These are phyloP conservation scores for Drosophila suboccidentalis DNA, from an alignment of 2,888 invertebrate genomes.

Conservation along the genomic window DNA sequence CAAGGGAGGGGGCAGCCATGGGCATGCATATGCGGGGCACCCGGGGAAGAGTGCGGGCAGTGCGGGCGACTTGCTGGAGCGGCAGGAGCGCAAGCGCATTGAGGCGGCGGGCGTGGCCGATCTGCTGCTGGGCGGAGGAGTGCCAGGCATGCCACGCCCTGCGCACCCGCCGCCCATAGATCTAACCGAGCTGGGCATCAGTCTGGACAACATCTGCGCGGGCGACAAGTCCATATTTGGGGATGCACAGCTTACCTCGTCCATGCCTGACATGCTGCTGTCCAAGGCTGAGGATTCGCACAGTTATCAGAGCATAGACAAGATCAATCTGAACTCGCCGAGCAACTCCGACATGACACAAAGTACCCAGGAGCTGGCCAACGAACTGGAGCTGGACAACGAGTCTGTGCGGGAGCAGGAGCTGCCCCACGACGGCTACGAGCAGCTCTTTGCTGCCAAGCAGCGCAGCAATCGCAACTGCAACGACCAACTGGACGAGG, in stretches of 20 bases:
- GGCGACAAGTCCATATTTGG: conserved; percentile 85
- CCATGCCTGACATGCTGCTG: conserved; percentile 87
- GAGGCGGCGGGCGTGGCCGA: conserved; percentile 81
- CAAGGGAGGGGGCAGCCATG: conserved; percentile 42
- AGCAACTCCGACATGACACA: conserved; percentile 84
- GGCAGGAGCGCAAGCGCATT: conserved; percentile 80
- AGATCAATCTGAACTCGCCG: conserved; percentile 83
- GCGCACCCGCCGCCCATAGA: conserved; percentile 89
- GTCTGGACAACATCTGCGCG: conserved; percentile 87
- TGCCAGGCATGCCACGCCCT: conserved; percentile 85
- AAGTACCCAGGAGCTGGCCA: conserved; percentile 84
- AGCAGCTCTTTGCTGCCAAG: conserved; percentile 64
- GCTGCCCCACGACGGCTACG: conserved; percentile 80
- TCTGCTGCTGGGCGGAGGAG: conserved; percentile 79
- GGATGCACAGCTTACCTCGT: conserved; percentile 86
- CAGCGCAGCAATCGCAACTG: conserved; percentile 52
- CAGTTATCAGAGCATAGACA: conserved; percentile 85
- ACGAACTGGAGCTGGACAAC: conserved; percentile 82
- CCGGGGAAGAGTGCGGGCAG: conserved; percentile 72
- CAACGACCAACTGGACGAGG: conserved; percentile 53
- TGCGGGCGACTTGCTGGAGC: conserved; percentile 79
- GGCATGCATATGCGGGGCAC: conserved; percentile 19
- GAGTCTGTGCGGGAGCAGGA: conserved; percentile 76
- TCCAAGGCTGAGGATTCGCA: conserved; percentile 84
- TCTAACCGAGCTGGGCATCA: conserved; percentile 87